A percentile compares a stretch with the other conserved stretches of the same genome.
phyloP scores from a whole-genome alignment of 1,140 invertebrate genomes.

The Drosophila takahashii region DNA sequence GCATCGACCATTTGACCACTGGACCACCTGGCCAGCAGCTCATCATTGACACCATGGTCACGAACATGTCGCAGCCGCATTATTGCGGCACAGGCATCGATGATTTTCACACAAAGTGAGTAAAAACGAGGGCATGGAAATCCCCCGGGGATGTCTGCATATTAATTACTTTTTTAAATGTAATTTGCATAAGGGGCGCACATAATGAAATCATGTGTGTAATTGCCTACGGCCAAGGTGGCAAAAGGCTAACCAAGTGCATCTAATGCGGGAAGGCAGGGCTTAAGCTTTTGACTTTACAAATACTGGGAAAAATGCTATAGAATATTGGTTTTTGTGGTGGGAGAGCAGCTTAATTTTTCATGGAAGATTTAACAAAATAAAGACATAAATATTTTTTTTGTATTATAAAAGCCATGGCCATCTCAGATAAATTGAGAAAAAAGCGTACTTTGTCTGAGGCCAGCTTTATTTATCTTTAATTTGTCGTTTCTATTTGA shows the following conservation, averaged over 20 bases:
- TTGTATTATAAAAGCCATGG: not conserved
- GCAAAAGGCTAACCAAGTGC: conserved; percentile 22
- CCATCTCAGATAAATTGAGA: not conserved
- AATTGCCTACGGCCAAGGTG: conserved; percentile 50
- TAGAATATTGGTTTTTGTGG: not conserved
- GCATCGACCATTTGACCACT: conserved; percentile 10
- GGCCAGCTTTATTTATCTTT: not conserved
- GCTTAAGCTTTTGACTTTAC: not conserved
- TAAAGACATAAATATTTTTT: not conserved
- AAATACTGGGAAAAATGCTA: not conserved
- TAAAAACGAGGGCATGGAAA: not conserved
- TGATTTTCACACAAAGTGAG: conserved; percentile 84
- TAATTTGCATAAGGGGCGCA: conserved; percentile 71
- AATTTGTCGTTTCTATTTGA: not conserved
- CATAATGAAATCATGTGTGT: conserved; percentile 66
- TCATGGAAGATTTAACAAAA: not conserved
- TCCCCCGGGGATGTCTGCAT: conserved; percentile 40
- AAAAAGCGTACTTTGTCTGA: not conserved
- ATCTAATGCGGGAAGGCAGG: conserved; percentile 6
- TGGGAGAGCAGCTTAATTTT: not conserved
- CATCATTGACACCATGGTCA: conserved; percentile 76
- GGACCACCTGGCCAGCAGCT: conserved; percentile 12
- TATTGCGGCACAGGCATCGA: conserved; percentile 79
- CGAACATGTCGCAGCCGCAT: conserved; percentile 81
- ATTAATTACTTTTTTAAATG: conserved; percentile 77